Conservation (phyloP, 2,113 vertebrate species). For the Pluvianellus socialis region DNA sequence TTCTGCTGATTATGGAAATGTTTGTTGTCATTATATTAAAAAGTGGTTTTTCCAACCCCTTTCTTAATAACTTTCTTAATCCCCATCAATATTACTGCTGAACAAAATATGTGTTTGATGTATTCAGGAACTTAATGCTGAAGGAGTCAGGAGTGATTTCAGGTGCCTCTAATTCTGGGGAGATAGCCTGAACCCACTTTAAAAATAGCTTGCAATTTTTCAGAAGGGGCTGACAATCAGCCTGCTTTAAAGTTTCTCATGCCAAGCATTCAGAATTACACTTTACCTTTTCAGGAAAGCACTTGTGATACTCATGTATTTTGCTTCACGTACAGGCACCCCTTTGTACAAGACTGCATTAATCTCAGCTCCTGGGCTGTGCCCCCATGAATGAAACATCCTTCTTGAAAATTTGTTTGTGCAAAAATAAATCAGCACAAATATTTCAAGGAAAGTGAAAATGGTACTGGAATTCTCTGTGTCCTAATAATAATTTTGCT, state of each 20-base stretch:
- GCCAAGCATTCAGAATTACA: not conserved
- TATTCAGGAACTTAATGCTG: not conserved
- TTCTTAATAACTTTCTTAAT: not conserved
- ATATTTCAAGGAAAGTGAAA: not conserved
- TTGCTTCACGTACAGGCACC: not conserved
- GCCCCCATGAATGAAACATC: not conserved
- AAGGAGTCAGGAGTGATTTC: not conserved
- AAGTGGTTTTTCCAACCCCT: not conserved
- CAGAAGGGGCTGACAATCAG: not conserved
- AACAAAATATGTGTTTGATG: not conserved
- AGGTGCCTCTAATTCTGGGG: not conserved
- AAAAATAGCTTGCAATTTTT: not conserved
- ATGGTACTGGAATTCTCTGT: not conserved
- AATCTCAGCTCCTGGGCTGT: not conserved
- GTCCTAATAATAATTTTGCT: not conserved
- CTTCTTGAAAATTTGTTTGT: not conserved
- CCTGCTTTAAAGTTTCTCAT: not conserved
- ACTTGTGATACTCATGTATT: not conserved
- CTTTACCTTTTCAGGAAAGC: not conserved
- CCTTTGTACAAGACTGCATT: not conserved
- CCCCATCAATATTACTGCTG: not conserved
- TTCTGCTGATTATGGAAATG: not conserved
- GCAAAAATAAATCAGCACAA: not conserved
- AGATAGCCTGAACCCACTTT: not conserved
- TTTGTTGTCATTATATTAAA: not conserved